Percentiles rank a stretch among this genome's conserved stretches.
phyloP scores from a whole-genome alignment of 2,113 vertebrate genomes.

The Tetraodon nigroviridis region DNA sequence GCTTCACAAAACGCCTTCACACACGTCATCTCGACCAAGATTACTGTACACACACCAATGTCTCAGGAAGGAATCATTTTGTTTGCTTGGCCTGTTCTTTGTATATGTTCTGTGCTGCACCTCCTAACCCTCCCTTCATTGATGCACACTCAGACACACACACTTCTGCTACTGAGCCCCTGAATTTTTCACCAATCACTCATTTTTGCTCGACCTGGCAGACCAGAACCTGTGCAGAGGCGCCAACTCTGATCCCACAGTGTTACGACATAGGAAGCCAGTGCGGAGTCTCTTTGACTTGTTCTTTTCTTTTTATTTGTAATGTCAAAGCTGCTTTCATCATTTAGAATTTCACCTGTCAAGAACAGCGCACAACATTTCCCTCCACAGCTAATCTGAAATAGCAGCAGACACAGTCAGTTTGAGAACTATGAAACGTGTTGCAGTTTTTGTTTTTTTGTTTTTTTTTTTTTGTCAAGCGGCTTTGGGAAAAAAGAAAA shows the following conservation, averaged over 20 bases:
- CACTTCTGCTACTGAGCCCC: slow-evolving; percentile 68
- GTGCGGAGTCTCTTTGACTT: slow-evolving; percentile 50
- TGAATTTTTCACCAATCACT: slow-evolving; percentile 46
- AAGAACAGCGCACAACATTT: slow-evolving; percentile 65
- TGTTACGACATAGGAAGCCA: slow-evolving; percentile 50
- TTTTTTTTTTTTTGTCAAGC: slow-evolving; percentile 56
- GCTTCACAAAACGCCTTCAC: slow-evolving; percentile 70
- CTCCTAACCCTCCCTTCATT: slow-evolving; percentile 39
- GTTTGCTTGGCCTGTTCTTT: slow-evolving; percentile 68
- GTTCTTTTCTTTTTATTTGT: slow-evolving; percentile 57
- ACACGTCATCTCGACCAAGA: slow-evolving; percentile 48
- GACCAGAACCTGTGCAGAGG: slow-evolving; percentile 49
- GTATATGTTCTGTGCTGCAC: slow-evolving; percentile 63
- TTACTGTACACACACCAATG: slow-evolving; percentile 70
- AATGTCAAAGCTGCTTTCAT: slow-evolving; percentile 68
- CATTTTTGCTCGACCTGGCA: slow-evolving; percentile 35
- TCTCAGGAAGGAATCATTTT: slow-evolving; percentile 76
- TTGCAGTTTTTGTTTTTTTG: slow-evolving; percentile 52
- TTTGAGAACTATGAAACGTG: slow-evolving; percentile 70
- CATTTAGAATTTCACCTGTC: slow-evolving; percentile 63
- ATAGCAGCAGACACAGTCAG: slow-evolving; percentile 66
- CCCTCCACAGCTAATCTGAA: slow-evolving; percentile 69
- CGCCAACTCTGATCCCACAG: slow-evolving; percentile 27
- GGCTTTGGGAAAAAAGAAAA: slow-evolving; percentile 62
- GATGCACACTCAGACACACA: slow-evolving; percentile 49